Conservation (phyloP, 2,888 invertebrate genomes). For the Trichopoda pennipes region DNA sequence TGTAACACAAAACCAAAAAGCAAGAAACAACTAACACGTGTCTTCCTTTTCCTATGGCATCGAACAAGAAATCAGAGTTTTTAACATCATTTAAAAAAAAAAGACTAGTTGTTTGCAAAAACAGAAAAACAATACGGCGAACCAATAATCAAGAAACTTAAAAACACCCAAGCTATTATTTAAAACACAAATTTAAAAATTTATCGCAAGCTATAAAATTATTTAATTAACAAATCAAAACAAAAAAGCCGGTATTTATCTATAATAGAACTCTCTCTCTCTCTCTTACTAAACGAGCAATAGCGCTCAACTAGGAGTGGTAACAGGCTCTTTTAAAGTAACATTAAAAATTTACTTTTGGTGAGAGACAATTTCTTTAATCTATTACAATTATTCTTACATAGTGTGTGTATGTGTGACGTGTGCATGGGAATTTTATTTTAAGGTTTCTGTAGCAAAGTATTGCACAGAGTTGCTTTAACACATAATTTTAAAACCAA, state of each 20-base stretch:
- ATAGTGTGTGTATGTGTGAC: conserved; percentile 3
- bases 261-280: conserved; percentile 31
- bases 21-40: conserved; percentile 35
- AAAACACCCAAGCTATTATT: background rate
- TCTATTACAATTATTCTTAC: conserved; percentile 36
- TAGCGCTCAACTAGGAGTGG: background rate
- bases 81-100: background rate
- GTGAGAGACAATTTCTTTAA: conserved; percentile 23
- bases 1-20: conserved; percentile 22
- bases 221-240: conserved; percentile 24
- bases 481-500: conserved; percentile 49
- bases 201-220: conserved; percentile 50
- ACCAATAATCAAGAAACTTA: background rate
- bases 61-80: conserved; percentile 15
- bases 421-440: conserved; percentile 48
- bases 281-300: conserved; percentile 27
- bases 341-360: background rate
- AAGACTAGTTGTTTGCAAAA: background rate
- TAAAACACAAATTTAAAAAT: conserved; percentile 5
- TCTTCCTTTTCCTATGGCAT: background rate
- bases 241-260: conserved; percentile 64
- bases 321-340: background rate
- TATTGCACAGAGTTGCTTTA: conserved; percentile 20
- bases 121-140: background rate
- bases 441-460: conserved; percentile 38